These are phyloP conservation scores for Zonitis immaculata DNA, from an alignment of 2,888 invertebrate species.

Conservation along the genomic window DNA sequence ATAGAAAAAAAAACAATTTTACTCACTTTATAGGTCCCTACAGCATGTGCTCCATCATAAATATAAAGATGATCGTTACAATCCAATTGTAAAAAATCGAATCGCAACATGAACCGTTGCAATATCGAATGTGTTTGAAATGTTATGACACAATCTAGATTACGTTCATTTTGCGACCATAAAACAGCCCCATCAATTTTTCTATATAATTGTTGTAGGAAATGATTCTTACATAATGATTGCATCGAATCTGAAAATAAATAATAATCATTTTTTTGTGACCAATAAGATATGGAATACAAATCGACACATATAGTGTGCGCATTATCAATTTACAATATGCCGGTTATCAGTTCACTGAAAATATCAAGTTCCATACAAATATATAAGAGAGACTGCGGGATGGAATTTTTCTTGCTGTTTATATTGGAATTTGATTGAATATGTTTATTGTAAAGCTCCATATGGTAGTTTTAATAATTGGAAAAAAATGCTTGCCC, in stretches of 20 bases:
- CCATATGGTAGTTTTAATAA: no score
- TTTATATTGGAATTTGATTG: no score
- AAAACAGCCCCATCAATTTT: slow-evolving; percentile 89
- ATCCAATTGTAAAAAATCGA: slow-evolving; percentile 86
- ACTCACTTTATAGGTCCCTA: slow-evolving; percentile 79
- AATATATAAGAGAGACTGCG: no score
- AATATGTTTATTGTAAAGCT: no score
- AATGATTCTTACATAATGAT: slow-evolving; percentile 84
- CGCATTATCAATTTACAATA: no score
- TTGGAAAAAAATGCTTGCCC: not conserved
- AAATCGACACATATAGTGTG: no score
- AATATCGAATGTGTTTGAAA: slow-evolving; percentile 93
- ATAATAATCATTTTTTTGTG: no score
- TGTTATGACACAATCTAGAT: slow-evolving; percentile 87
- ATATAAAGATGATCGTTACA: slow-evolving; percentile 92
- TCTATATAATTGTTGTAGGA: slow-evolving; percentile 80
- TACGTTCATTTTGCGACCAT: slow-evolving; percentile 85
- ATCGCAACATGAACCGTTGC: slow-evolving; percentile 90
- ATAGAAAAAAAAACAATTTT: no score
- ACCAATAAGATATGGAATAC: no score
- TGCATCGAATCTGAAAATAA: slow-evolving; percentile 78
- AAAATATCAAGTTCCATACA: no score
- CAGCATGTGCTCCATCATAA: slow-evolving; percentile 89
- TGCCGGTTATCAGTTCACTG: no score
- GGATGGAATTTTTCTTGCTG: no score